Evolutionary conservation across 2,113 vertebrate species (phyloP).

Genomic region (Mastomys coucha): DNA sequence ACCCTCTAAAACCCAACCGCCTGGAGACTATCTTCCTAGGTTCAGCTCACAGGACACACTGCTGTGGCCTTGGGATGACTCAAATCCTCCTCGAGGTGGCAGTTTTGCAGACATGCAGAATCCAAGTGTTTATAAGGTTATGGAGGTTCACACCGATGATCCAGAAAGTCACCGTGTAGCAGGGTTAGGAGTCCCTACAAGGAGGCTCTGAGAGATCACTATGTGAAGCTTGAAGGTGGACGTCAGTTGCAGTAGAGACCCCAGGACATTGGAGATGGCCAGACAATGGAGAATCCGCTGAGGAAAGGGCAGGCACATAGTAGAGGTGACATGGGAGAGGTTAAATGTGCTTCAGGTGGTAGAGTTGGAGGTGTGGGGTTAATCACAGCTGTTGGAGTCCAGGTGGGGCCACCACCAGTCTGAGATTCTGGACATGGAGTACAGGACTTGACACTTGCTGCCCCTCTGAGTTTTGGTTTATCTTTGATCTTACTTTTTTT

Average conservation of each 20-base stretch:
- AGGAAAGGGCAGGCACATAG: neutral
- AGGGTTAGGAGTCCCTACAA: neutral
- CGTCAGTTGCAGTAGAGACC: neutral
- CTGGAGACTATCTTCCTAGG: neutral
- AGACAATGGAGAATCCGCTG: neutral
- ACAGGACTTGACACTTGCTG: neutral
- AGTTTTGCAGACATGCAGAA: neutral
- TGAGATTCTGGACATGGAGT: neutral
- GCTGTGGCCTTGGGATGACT: neutral
- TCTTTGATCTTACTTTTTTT: neutral
- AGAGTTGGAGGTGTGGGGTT: neutral
- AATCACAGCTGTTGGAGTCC: neutral
- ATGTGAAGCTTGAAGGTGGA: neutral
- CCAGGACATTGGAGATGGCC: neutral
- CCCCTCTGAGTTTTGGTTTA: neutral
- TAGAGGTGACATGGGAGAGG: neutral
- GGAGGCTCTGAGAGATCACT: neutral
- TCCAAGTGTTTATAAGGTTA: neutral
- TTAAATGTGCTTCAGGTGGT: neutral
- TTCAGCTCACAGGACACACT: neutral
- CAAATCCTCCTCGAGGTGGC: neutral
- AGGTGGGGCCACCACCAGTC: neutral
- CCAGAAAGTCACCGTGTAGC: neutral
- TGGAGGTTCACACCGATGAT: neutral
- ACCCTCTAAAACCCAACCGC: too few relatives aligned